Evolutionary conservation across 2,888 invertebrate genomes (phyloP), one percentile per base, ranked within the genome.

Genomic region (Vandiemenella viatica): DNA sequence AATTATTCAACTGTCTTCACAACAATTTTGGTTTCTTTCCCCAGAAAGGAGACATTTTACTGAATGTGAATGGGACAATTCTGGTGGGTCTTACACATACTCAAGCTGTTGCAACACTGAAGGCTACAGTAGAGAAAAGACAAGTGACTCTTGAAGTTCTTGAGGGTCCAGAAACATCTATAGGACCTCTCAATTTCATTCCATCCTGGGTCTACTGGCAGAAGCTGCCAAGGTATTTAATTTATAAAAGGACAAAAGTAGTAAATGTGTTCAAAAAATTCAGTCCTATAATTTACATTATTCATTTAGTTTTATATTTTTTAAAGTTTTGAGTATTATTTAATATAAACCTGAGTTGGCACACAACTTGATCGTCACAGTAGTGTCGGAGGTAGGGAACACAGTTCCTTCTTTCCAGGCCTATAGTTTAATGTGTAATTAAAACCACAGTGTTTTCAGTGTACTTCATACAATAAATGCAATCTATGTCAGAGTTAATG

Each of bases 121-220:
- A 69, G 56, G 59, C 62, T 18, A 59, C 61, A 5, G 61, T 67
- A 20, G 64, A 62, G 46, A 57, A 58, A 46, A 61, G 61, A 21
- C 57, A 59, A 8, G 62, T 69, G 8, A 62, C 61, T 38, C 60
- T 70, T 46, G 64, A 64, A 50, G 58, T 68, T 43, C 59, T 69
- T 19, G 67, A 69, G 49, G 67, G 67, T 5, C 64, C 67, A 17
- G 68, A 68, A 57, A 67, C 65, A 5, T 60, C 59, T 21, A 58
- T 60, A 22, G 65, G 65, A 10, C 49, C 58, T 23, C 61, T 60
- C 23, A 67, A 67, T 58, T 70, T 70, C 57, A 63, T 63, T 13
- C 70, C 70, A 3, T 65, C 67, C 22, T 70, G 70, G 70, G 60
- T 67, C 49, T 70, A 65, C 58, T 70, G 70, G 70, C 66, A 69